Evolutionary conservation across 2,888 invertebrate genomes (phyloP).

Genomic region (Parnassius mnemosyne): DNA sequence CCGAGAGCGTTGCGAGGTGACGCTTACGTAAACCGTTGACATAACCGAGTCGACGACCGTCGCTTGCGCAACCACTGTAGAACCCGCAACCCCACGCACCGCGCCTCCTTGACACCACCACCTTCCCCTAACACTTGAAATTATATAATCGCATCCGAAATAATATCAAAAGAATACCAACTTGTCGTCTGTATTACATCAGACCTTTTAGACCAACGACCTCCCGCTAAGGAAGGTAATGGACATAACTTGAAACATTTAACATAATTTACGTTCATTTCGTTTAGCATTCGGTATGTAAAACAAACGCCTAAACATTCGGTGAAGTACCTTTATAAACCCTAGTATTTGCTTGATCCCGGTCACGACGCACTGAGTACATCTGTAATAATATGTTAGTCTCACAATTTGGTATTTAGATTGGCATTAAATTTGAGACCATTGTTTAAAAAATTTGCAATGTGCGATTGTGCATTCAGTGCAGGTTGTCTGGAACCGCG

Average conservation of each 20-base stretch:
- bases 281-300: conserved; percentile 56
- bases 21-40: conserved; percentile 77
- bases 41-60: conserved; percentile 80
- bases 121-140: conserved; percentile 39
- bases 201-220: conserved; percentile 71
- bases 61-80: conserved; percentile 72
- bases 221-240: conserved; percentile 56
- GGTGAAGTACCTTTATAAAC: conserved; percentile 13
- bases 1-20: conserved; percentile 75
- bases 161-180: conserved; percentile 72
- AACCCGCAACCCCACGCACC: conserved; percentile 70
- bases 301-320: conserved; percentile 31
- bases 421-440: conserved; percentile 3
- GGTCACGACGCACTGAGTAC: not conserved
- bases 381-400: not conserved
- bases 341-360: conserved; percentile 4
- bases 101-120: conserved; percentile 42
- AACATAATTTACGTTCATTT: conserved; percentile 43
- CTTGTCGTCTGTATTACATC: conserved; percentile 66
- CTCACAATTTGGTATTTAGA: conserved; percentile 9
- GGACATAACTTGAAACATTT: conserved; percentile 46
- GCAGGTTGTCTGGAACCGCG: conserved; percentile 52
- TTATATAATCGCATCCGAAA: conserved; percentile 76
- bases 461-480: conserved; percentile 48
- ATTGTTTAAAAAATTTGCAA: conserved; percentile 19